Conservation (phyloP, 1,140 invertebrate species). For the Leguminivora glycinivorella region DNA sequence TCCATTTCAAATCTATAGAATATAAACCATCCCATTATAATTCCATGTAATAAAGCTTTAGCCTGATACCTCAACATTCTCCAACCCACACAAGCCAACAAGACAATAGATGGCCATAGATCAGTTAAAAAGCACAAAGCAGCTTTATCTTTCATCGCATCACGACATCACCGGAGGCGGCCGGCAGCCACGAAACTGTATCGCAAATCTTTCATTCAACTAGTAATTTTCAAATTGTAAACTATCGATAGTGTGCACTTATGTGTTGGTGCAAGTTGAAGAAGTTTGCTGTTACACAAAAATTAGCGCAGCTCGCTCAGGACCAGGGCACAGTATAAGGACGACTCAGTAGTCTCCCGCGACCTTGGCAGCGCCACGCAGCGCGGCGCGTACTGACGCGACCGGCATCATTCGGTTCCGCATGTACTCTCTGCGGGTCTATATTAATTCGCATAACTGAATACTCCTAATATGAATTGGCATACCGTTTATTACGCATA, state of each 20-base stretch:
- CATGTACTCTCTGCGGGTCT: no score
- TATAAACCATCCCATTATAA: neutral
- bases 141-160: conserved; percentile 12
- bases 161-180: conserved; percentile 8
- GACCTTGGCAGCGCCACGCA: no score
- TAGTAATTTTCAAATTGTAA: conserved; percentile 50
- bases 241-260: conserved; percentile 38
- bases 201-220: conserved; percentile 33
- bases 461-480: no score
- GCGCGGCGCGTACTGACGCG: no score
- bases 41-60: neutral
- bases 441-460: no score
- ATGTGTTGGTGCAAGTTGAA: conserved; percentile 18
- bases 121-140: conserved; percentile 10
- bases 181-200: conserved; percentile 28
- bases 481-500: no score
- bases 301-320: no score
- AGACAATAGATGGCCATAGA: conserved; percentile 11
- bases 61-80: neutral
- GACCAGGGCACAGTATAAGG: no score
- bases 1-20: neutral
- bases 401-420: no score
- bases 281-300: neutral
- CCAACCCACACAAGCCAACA: neutral
- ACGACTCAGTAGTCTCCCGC: no score